phyloP scores from a whole-genome alignment of 2,113 vertebrate species.

The Sylvilagus bachmani region DNA sequence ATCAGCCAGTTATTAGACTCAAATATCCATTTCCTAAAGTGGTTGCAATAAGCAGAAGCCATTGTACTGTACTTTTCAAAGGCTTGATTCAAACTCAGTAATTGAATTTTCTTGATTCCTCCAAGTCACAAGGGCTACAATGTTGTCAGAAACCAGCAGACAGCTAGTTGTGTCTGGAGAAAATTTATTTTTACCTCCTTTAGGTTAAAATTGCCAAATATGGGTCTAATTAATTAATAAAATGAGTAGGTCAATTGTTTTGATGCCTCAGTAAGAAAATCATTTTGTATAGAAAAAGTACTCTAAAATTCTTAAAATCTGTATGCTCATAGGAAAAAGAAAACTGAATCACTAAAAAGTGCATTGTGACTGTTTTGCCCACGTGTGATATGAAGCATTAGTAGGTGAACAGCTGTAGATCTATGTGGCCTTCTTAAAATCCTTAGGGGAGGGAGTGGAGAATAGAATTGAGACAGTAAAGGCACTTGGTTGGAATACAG shows the following conservation, averaged over 20 bases:
- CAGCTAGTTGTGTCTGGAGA: not conserved
- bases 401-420: not conserved
- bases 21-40: slow-evolving; percentile 76
- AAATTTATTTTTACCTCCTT: slow-evolving; percentile 56
- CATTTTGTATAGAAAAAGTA: slow-evolving; percentile 20
- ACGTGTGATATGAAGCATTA: slow-evolving; percentile 20
- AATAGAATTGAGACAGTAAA: slow-evolving; percentile 22
- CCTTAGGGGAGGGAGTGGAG: not conserved
- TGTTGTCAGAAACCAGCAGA: slow-evolving; percentile 25
- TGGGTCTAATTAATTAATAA: slow-evolving; percentile 27
- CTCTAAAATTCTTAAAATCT: slow-evolving; percentile 34
- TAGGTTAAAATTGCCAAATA: slow-evolving; percentile 50
- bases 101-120: slow-evolving; percentile 71
- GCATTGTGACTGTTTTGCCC: not conserved
- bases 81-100: slow-evolving; percentile 69
- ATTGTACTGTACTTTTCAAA: slow-evolving; percentile 71
- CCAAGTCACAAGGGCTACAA: slow-evolving; percentile 24
- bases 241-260: slow-evolving; percentile 57
- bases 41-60: slow-evolving; percentile 61
- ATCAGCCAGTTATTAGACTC: slow-evolving; percentile 70
- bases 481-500: slow-evolving; percentile 12
- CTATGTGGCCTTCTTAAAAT: slow-evolving; percentile 32
- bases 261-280: slow-evolving; percentile 12
- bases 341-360: slow-evolving; percentile 38
- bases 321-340: not conserved